Conservation (phyloP, 2,113 vertebrate genomes). For the Erinaceus europaeus region DNA sequence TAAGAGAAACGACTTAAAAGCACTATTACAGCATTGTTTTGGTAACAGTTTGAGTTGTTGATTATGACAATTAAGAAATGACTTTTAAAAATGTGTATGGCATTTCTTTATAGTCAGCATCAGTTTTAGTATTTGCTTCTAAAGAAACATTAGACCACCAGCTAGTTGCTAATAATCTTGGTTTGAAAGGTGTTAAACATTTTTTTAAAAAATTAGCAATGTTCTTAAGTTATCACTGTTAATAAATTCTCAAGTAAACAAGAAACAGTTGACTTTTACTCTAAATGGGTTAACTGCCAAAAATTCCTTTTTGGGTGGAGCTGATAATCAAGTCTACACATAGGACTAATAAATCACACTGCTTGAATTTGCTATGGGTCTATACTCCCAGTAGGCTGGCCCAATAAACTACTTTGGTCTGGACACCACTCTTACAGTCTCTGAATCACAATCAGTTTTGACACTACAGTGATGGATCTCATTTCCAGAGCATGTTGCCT, state of each 20-base stretch:
- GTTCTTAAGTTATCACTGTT: slow-evolving; percentile 28
- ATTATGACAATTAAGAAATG: slow-evolving; percentile 63
- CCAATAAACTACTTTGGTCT: background rate
- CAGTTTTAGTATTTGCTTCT: background rate
- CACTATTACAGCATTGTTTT: background rate
- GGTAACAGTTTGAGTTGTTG: slow-evolving; percentile 45
- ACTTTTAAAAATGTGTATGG: slow-evolving; percentile 16
- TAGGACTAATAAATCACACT: background rate
- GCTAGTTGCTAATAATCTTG: background rate
- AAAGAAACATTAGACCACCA: background rate
- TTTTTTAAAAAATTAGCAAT: slow-evolving; percentile 27
- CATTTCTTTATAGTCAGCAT: background rate
- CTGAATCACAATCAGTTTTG: background rate
- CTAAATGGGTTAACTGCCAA: background rate
- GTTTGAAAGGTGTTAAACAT: slow-evolving; percentile 29
- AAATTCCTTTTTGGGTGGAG: background rate
- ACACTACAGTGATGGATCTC: background rate
- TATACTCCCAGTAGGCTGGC: background rate
- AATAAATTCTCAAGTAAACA: slow-evolving; percentile 32
- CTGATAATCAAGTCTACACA: background rate
- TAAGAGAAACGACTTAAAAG: slow-evolving; percentile 64
- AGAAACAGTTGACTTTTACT: slow-evolving; percentile 6
- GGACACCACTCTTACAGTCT: background rate
- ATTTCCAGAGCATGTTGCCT: background rate
- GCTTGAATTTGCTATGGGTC: background rate